Evolutionary conservation across 2,888 invertebrate genomes (phyloP).

Genomic region (Blera fallax): DNA sequence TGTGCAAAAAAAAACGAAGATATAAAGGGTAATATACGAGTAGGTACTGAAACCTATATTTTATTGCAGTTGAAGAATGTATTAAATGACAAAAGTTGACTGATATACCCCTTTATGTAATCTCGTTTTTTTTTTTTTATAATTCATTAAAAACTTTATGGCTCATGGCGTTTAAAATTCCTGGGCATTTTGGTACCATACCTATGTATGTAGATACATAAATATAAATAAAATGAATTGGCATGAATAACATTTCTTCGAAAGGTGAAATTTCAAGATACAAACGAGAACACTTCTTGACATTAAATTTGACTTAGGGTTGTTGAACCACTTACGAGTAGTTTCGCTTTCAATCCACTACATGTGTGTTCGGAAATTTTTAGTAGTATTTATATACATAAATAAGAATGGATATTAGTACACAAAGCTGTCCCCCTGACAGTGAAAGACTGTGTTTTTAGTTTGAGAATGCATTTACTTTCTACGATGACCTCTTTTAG

Average conservation of each 20-base stretch:
- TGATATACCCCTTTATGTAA: slow-evolving; percentile 36
- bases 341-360: neutral
- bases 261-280: neutral
- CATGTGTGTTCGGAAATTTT: neutral
- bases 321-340: neutral
- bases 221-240: neutral
- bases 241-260: neutral
- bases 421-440: too few species aligned
- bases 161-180: slow-evolving; percentile 22
- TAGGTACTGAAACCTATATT: slow-evolving; percentile 32
- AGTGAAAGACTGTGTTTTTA: too few species aligned
- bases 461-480: too few species aligned
- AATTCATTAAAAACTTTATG: slow-evolving; percentile 30
- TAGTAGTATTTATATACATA: neutral
- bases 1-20: neutral
- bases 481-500: too few species aligned
- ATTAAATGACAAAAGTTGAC: slow-evolving; percentile 32
- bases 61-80: slow-evolving; percentile 22
- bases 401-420: too few species aligned
- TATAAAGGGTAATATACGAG: slow-evolving; percentile 11
- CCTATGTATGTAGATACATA: neutral
- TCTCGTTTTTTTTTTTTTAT: slow-evolving; percentile 39
- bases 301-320: neutral
- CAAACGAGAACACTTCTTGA: neutral
- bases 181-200: neutral